Conservation (phyloP, 2,797 vertebrate genomes). For the Muscicapa comitata region DNA sequence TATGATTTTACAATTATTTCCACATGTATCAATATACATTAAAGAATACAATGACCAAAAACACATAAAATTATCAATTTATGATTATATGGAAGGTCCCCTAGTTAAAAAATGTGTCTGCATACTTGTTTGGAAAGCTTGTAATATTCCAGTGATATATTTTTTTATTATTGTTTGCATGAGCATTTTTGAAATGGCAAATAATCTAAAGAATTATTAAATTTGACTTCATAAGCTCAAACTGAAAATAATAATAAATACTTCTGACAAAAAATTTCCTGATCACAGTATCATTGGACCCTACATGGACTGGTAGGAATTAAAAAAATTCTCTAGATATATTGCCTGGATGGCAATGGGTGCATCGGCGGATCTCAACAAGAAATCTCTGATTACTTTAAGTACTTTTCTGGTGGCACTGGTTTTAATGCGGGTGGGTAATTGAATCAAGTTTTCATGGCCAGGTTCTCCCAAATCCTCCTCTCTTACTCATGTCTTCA, state of each 20-base stretch:
- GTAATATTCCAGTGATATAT: not conserved
- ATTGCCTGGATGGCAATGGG: not conserved
- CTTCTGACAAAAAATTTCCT: not conserved
- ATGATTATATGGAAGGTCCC: not conserved
- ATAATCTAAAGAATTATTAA: not conserved
- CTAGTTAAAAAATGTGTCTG: not conserved
- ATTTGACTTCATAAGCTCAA: not conserved
- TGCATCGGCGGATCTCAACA: rapidly evolving
- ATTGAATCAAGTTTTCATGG: not conserved
- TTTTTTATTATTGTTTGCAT: not conserved
- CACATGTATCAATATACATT: not conserved
- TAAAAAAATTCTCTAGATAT: not conserved
- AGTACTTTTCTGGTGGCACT: not conserved
- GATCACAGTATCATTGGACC: not conserved
- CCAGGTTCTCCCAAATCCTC: not conserved
- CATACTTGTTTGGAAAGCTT: not conserved
- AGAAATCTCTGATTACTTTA: not conserved
- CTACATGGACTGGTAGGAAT: rapidly evolving
- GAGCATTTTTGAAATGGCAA: not conserved
- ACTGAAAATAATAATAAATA: not conserved
- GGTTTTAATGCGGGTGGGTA: not conserved
- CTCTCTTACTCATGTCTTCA: not conserved
- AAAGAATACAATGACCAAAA: not conserved
- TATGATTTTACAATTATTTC: not conserved
- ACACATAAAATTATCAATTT: not conserved